These are phyloP conservation scores for Amphibalanus amphitrite DNA, from an alignment of 1,140 invertebrate species.

Conservation along the genomic window DNA sequence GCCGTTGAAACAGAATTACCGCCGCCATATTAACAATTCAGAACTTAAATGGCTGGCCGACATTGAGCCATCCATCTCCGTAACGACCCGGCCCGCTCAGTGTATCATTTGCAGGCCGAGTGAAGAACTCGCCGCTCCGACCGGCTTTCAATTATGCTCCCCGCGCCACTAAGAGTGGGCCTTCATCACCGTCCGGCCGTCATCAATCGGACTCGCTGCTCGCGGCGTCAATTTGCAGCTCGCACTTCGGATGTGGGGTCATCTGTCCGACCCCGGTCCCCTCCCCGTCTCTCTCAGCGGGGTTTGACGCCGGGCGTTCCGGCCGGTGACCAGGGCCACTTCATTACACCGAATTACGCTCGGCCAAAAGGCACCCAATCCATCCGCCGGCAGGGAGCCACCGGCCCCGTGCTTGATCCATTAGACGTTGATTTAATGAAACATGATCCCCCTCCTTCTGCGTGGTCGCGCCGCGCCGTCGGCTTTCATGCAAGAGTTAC, in stretches of 20 bases:
- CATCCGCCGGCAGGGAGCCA: not conserved
- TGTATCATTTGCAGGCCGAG: too few species aligned
- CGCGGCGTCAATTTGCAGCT: not conserved
- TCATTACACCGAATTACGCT: not conserved
- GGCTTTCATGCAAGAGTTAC: conserved; percentile 1
- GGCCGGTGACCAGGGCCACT: not conserved
- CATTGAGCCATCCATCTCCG: too few species aligned
- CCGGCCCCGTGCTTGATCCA: not conserved
- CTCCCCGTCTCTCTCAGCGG: not conserved
- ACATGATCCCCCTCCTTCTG: not conserved
- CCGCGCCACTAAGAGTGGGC: not conserved
- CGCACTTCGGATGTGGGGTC: not conserved
- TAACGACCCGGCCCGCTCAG: too few species aligned
- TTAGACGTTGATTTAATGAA: not conserved
- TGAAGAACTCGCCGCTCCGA: too few species aligned
- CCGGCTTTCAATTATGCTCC: too few species aligned
- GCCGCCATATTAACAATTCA: not conserved
- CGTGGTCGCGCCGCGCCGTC: not conserved
- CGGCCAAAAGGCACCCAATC: not conserved
- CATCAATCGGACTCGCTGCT: not conserved
- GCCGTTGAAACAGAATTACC: not conserved
- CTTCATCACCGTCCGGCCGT: not conserved
- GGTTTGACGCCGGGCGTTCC: not conserved
- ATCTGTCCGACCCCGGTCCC: not conserved
- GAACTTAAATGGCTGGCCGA: too few species aligned